Evolutionary conservation across 2,888 invertebrate genomes (phyloP).

Genomic region (Pheosia tremula): DNA sequence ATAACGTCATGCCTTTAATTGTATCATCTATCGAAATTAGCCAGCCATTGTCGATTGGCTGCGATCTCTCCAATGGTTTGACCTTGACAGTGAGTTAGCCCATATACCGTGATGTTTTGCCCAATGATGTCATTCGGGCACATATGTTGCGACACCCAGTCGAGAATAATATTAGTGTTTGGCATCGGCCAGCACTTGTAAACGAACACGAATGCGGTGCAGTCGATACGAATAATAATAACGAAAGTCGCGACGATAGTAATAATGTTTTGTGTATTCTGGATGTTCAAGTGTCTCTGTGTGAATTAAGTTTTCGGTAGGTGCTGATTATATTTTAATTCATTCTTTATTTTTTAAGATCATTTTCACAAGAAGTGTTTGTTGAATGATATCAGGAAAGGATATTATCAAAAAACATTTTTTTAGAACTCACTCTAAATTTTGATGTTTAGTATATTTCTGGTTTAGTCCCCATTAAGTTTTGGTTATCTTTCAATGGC

Average conservation of each 20-base stretch:
- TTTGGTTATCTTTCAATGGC: too few relatives aligned
- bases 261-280: conserved; percentile 27
- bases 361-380: too few relatives aligned
- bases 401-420: too few relatives aligned
- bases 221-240: conserved; percentile 46
- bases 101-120: conserved; percentile 54
- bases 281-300: background rate
- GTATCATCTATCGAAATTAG: background rate
- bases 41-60: conserved; percentile 8
- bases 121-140: conserved; percentile 69
- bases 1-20: too few relatives aligned
- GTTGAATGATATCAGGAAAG: too few relatives aligned
- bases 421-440: too few relatives aligned
- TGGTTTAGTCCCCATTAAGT: too few relatives aligned
- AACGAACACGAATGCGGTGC: conserved; percentile 52
- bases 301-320: background rate
- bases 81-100: conserved; percentile 57
- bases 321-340: background rate
- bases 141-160: conserved; percentile 64
- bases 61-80: conserved; percentile 29
- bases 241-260: conserved; percentile 26
- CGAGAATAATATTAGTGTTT: conserved; percentile 72
- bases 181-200: conserved; percentile 67
- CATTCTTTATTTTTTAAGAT: background rate
- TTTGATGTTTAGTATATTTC: too few relatives aligned